Evolutionary conservation across 2,888 invertebrate species (phyloP).

Genomic region (Drepanosiphum platanoidis): DNA sequence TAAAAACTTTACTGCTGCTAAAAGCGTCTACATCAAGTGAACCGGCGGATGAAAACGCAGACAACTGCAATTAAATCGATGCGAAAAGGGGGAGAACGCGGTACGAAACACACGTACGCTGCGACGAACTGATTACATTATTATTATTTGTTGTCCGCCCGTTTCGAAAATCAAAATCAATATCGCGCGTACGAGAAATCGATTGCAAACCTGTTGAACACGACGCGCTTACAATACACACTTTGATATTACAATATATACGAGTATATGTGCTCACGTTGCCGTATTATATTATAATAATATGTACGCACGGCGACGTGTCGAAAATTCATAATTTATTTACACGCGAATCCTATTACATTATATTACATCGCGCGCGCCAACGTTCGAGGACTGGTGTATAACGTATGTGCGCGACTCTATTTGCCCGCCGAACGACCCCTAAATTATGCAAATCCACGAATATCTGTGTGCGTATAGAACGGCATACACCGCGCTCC

Average conservation of each 20-base stretch:
- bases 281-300: not conserved
- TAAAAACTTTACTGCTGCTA: too few relatives aligned
- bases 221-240: not conserved
- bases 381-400: not conserved
- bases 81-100: too few relatives aligned
- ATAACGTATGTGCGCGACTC: not conserved
- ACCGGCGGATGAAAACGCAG: too few relatives aligned
- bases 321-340: constrained; percentile 44
- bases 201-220: not conserved
- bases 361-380: not conserved
- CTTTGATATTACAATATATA: not conserved
- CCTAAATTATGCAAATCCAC: constrained; percentile 48
- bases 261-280: not conserved
- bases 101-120: not conserved
- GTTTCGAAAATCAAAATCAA: constrained; percentile 30
- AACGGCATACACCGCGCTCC: not conserved
- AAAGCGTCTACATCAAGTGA: too few relatives aligned
- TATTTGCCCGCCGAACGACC: constrained; percentile 36
- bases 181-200: not conserved
- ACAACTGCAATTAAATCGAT: too few relatives aligned
- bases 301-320: not conserved
- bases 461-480: not conserved
- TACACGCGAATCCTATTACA: constrained; percentile 34
- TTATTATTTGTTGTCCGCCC: not conserved
- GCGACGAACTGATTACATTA: not conserved